Percentiles rank a stretch among this genome's conserved stretches.
Evolutionary conservation across 2,797 vertebrate genomes (phyloP).

Genomic region (Hypotaenidia philippensis): DNA sequence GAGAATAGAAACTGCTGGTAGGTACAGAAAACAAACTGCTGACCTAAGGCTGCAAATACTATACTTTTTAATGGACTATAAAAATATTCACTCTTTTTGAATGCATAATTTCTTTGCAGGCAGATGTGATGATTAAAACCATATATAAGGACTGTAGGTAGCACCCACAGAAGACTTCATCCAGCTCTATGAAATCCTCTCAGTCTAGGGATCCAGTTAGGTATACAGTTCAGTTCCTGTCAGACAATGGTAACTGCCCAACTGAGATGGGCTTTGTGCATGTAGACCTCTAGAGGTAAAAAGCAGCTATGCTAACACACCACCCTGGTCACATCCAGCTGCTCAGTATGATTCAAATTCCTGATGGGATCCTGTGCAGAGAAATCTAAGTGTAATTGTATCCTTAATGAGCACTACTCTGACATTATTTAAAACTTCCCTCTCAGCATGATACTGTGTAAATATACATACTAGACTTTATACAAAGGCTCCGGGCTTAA

Average conservation of each 20-base stretch:
- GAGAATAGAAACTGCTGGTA: background rate
- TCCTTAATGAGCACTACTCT: background rate
- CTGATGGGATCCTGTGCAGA: background rate
- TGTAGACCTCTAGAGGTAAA: background rate
- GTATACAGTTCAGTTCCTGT: background rate
- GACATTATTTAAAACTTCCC: background rate
- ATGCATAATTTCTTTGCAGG: background rate
- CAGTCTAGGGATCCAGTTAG: background rate
- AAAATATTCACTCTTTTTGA: background rate
- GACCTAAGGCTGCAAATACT: background rate
- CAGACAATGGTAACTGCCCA: background rate
- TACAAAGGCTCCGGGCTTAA: background rate
- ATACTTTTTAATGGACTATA: background rate
- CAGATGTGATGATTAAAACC: background rate
- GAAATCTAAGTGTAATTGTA: background rate
- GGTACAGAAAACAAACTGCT: background rate
- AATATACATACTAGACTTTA: background rate
- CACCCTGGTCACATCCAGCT: fast-evolving
- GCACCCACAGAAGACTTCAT: background rate
- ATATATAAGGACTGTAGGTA: background rate
- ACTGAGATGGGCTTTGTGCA: background rate
- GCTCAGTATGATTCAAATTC: background rate
- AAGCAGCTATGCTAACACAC: background rate
- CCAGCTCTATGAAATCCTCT: background rate
- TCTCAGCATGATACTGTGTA: background rate